Conservation (phyloP, 2,113 vertebrate species). For the Sceloporus undulatus region DNA sequence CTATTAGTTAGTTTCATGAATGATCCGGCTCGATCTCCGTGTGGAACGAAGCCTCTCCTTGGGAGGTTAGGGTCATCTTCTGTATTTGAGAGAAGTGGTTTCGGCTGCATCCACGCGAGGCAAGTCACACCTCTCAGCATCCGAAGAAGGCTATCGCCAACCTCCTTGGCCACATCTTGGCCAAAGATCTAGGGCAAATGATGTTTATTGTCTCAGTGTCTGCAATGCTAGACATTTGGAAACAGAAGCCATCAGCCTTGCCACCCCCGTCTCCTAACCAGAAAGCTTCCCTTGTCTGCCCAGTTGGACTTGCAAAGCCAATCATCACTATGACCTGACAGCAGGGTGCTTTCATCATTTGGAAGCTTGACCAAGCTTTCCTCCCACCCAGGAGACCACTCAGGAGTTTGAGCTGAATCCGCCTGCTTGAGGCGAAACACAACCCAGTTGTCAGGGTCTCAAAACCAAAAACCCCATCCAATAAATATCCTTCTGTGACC, state of each 20-base stretch:
- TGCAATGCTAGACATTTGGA: no score
- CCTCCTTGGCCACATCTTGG: no score
- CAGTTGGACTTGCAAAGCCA: constrained; percentile 20
- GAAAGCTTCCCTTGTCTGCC: constrained; percentile 21
- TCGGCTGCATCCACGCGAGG: no score
- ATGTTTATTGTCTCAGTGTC: no score
- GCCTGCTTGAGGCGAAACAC: constrained; percentile 6
- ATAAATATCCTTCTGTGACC: neutral
- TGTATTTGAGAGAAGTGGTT: neutral
- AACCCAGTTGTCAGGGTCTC: neutral
- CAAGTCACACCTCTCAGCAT: no score
- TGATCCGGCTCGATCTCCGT: neutral
- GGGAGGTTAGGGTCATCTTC: neutral
- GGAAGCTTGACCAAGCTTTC: constrained; percentile 5
- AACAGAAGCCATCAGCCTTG: neutral
- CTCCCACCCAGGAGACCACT: constrained; percentile 19
- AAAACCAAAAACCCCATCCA: neutral
- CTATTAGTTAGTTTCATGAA: neutral
- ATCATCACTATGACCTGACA: constrained; percentile 8
- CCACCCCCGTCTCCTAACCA: neutral
- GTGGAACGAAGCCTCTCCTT: neutral
- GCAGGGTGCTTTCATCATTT: constrained; percentile 35
- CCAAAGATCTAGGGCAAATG: no score
- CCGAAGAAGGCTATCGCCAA: no score
- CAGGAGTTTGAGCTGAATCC: neutral